These are phyloP conservation scores for Halichoerus grypus DNA, from an alignment of 2,113 vertebrate genomes.

Conservation along the genomic window DNA sequence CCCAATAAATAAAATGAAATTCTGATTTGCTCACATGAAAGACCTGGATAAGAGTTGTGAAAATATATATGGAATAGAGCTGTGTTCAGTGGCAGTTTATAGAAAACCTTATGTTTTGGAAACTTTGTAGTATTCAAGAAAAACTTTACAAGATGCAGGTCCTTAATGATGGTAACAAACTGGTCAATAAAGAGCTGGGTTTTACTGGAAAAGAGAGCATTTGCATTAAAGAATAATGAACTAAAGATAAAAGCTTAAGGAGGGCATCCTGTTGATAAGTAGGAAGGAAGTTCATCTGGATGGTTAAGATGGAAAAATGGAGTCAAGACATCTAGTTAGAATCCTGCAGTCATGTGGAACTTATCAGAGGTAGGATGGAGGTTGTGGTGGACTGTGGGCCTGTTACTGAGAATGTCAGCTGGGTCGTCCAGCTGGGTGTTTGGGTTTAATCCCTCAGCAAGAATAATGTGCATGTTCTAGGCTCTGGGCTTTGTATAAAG, in stretches of 20 bases:
- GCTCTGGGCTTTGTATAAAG: neutral
- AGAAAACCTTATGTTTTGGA: conserved; percentile 38
- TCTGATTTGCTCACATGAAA: conserved; percentile 45
- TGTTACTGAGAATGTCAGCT: neutral
- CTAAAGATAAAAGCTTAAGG: neutral
- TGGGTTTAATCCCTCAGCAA: neutral
- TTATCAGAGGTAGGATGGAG: neutral
- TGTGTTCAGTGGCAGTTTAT: neutral
- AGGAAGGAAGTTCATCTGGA: neutral
- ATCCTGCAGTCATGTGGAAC: neutral
- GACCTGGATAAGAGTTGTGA: neutral
- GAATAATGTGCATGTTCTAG: neutral
- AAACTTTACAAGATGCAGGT: neutral
- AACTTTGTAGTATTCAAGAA: conserved; percentile 15
- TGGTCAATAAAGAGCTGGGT: conserved; percentile 12
- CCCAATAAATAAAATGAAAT: conserved; percentile 51
- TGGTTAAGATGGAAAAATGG: neutral
- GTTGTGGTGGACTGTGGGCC: neutral
- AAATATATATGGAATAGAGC: neutral
- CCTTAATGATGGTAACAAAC: neutral
- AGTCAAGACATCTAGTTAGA: neutral
- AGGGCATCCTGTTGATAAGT: neutral
- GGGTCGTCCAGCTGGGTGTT: neutral
- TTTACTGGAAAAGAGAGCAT: neutral
- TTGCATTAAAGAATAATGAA: conserved; percentile 38